These are phyloP conservation scores for Adoxophyes honmai DNA, from an alignment of 1,140 invertebrate species.

Conservation along the genomic window DNA sequence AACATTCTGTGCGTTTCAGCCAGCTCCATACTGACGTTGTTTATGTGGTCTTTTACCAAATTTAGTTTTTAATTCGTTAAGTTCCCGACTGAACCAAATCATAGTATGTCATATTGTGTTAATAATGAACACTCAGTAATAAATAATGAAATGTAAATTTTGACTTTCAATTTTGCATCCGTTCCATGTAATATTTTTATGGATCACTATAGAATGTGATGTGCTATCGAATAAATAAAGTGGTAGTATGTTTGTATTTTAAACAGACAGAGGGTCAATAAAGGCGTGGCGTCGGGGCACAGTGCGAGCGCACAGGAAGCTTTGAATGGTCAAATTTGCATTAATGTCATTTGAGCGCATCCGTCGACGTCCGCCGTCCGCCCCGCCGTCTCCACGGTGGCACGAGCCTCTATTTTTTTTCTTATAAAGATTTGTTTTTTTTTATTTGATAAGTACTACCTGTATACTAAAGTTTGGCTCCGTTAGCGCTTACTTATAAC, in stretches of 20 bases:
- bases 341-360: conserved; percentile 67
- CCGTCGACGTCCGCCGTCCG: conserved; percentile 29
- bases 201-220: too few species aligned
- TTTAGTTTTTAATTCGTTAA: conserved; percentile 68
- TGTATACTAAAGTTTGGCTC: too few species aligned
- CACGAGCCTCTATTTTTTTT: too few species aligned
- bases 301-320: conserved; percentile 47
- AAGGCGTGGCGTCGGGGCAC: neutral
- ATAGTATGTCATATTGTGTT: conserved; percentile 64
- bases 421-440: too few species aligned
- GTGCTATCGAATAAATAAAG: too few species aligned
- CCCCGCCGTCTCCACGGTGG: too few species aligned
- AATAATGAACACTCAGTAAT: conserved; percentile 60
- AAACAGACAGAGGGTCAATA: neutral
- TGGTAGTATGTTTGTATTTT: neutral
- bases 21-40: conserved; percentile 33
- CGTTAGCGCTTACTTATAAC: too few species aligned
- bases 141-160: conserved; percentile 14
- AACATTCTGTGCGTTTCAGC: conserved; percentile 26
- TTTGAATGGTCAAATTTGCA: conserved; percentile 67
- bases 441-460: too few species aligned
- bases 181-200: neutral
- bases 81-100: conserved; percentile 75
- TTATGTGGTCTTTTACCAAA: conserved; percentile 56
- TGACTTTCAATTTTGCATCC: neutral